Conservation (phyloP, 2,888 invertebrate genomes). For the Matsumyia berberina region DNA sequence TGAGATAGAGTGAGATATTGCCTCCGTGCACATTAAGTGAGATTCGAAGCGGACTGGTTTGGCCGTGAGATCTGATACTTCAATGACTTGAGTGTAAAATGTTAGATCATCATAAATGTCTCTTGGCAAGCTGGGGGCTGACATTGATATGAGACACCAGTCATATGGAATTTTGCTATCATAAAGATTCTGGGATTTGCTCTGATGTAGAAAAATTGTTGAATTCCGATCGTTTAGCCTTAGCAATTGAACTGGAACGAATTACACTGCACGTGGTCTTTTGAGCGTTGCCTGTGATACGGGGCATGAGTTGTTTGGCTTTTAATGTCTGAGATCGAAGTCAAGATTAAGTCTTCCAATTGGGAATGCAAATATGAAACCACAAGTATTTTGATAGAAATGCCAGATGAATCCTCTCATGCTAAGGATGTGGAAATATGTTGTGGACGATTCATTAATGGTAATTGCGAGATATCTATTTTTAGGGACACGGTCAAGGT, state of each 20-base stretch:
- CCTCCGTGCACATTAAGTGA: neutral
- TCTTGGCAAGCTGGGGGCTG: neutral
- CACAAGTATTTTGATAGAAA: neutral
- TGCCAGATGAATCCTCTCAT: neutral
- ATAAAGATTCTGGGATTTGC: neutral
- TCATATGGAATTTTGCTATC: neutral
- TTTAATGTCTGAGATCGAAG: no score
- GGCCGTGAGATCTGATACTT: slow-evolving; percentile 14
- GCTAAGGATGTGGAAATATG: no score
- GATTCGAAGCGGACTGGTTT: slow-evolving; percentile 10
- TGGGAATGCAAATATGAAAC: no score
- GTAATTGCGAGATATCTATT: no score
- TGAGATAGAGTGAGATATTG: slow-evolving; percentile 4
- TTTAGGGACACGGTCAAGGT: no score
- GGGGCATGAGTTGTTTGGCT: no score
- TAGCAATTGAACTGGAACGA: neutral
- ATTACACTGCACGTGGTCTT: neutral
- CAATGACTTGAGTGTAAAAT: slow-evolving; percentile 1
- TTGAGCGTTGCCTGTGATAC: neutral
- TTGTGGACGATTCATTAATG: no score
- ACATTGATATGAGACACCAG: slow-evolving; percentile 8
- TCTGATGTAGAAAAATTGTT: neutral
- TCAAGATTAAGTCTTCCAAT: no score
- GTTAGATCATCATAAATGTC: slow-evolving; percentile 27
- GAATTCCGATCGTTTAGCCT: neutral